These are phyloP conservation scores for Rhamnusium bicolor DNA, from an alignment of 2,888 invertebrate species.

Conservation along the genomic window DNA sequence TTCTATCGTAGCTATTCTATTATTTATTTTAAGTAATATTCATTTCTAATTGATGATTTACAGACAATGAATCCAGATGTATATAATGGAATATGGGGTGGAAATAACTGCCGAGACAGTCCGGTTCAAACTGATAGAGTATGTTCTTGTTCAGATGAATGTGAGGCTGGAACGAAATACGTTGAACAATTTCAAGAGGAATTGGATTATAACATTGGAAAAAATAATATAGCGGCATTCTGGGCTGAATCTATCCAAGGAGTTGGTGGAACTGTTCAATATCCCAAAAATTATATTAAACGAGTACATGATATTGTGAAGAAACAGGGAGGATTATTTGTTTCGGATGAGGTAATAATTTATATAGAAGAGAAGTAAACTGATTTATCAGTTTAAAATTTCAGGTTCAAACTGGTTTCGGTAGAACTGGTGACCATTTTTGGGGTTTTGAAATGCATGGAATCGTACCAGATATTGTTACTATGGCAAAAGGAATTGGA, in stretches of 20 bases:
- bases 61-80: conserved; percentile 94
- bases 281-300: conserved; percentile 88
- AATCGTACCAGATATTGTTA: conserved; percentile 93
- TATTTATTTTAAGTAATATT: too few species aligned
- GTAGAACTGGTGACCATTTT: conserved; percentile 92
- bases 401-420: conserved; percentile 96
- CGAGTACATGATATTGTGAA: conserved; percentile 85
- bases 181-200: conserved; percentile 86
- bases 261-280: conserved; percentile 94
- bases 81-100: conserved; percentile 93
- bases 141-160: conserved; percentile 79
- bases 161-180: conserved; percentile 85
- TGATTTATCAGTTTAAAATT: not conserved
- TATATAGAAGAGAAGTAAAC: conserved; percentile 33
- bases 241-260: conserved; percentile 98
- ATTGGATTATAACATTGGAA: conserved; percentile 84
- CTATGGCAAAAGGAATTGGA: conserved; percentile 95
- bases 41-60: conserved; percentile 37
- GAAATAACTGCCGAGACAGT: conserved; percentile 90
- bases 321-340: conserved; percentile 88
- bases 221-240: conserved; percentile 87
- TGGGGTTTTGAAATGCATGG: conserved; percentile 97
- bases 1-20: too few species aligned
- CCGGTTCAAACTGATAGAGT: conserved; percentile 80
- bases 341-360: conserved; percentile 89